These are phyloP conservation scores for Gonioctena quinquepunctata DNA, from an alignment of 1,140 invertebrate genomes.

Conservation along the genomic window DNA sequence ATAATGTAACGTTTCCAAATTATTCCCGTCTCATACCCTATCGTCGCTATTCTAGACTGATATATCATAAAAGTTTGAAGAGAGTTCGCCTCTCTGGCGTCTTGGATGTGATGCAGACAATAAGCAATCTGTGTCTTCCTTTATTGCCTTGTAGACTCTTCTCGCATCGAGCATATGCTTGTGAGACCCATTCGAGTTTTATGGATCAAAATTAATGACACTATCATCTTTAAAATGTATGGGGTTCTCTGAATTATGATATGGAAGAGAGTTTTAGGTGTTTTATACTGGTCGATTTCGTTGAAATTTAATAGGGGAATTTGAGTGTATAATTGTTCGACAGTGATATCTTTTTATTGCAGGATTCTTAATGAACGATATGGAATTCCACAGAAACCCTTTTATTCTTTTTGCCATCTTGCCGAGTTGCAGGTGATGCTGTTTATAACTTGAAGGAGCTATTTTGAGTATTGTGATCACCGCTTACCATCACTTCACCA, in stretches of 20 bases:
- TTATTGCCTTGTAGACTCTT: constrained; percentile 5
- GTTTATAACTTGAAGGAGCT: too few relatives aligned
- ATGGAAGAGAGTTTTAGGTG: not conserved
- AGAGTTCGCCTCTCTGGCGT: not conserved
- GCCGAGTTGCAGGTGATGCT: too few relatives aligned
- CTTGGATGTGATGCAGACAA: constrained; percentile 2
- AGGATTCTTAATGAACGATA: too few relatives aligned
- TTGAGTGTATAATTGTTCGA: too few relatives aligned
- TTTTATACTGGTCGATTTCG: not conserved
- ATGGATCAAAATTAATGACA: constrained; percentile 10
- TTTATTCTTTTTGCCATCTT: too few relatives aligned
- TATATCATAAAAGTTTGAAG: not conserved
- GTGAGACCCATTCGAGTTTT: constrained; percentile 1
- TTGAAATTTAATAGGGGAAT: not conserved
- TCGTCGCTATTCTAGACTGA: not conserved
- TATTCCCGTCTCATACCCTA: not conserved
- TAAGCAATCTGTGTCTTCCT: constrained; percentile 10
- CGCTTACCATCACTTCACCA: too few relatives aligned
- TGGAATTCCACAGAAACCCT: too few relatives aligned
- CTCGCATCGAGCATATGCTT: constrained; percentile 15
- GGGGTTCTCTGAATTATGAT: not conserved
- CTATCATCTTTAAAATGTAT: not conserved
- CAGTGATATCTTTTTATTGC: too few relatives aligned
- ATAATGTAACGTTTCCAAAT: constrained; percentile 1
- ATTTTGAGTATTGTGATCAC: too few relatives aligned